Percentiles rank a stretch among this genome's conserved stretches.
These are phyloP conservation scores for Drosophila miranda DNA, from an alignment of 1,140 invertebrate species.

Conservation along the genomic window DNA sequence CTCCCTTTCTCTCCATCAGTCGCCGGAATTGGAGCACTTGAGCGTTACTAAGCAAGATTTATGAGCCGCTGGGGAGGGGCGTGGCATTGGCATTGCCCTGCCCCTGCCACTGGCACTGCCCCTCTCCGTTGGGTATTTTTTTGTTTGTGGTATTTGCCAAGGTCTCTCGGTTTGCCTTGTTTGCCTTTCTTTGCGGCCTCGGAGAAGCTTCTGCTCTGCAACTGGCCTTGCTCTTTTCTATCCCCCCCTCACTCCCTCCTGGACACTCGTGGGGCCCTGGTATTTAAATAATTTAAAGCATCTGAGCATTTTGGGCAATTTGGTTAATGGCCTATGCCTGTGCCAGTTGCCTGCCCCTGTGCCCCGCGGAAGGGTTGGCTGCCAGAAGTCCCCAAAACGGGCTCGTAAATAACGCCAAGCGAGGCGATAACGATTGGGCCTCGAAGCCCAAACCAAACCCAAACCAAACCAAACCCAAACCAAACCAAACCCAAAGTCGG, in stretches of 20 bases:
- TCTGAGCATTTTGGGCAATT: slow-evolving; percentile 74
- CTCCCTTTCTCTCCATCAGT: no score
- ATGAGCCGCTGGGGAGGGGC: slow-evolving; percentile 51
- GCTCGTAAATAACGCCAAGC: slow-evolving; percentile 61
- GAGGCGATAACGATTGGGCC: slow-evolving; percentile 26
- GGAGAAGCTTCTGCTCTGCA: slow-evolving; percentile 31
- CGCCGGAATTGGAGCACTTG: slow-evolving; percentile 48
- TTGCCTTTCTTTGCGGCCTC: slow-evolving; percentile 48
- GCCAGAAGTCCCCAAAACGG: slow-evolving; percentile 19
- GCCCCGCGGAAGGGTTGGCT: slow-evolving; percentile 48
- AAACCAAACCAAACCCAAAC: no score
- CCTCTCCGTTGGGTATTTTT: slow-evolving; percentile 38
- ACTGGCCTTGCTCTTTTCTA: slow-evolving; percentile 43
- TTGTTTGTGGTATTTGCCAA: slow-evolving; percentile 50
- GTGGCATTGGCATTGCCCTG: slow-evolving; percentile 53
- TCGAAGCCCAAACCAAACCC: no score
- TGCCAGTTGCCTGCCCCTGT: no score
- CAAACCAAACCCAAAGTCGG: no score
- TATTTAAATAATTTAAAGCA: slow-evolving; percentile 75
- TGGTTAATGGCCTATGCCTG: slow-evolving; percentile 69
- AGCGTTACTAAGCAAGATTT: slow-evolving; percentile 74
- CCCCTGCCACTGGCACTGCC: neutral
- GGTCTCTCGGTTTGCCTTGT: slow-evolving; percentile 54
- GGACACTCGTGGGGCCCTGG: slow-evolving; percentile 26
- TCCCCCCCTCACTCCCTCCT: neutral